Evolutionary conservation across 2,113 vertebrate genomes (phyloP), one percentile per base, ranked within the genome.

Genomic region (Clinocottus analis): DNA sequence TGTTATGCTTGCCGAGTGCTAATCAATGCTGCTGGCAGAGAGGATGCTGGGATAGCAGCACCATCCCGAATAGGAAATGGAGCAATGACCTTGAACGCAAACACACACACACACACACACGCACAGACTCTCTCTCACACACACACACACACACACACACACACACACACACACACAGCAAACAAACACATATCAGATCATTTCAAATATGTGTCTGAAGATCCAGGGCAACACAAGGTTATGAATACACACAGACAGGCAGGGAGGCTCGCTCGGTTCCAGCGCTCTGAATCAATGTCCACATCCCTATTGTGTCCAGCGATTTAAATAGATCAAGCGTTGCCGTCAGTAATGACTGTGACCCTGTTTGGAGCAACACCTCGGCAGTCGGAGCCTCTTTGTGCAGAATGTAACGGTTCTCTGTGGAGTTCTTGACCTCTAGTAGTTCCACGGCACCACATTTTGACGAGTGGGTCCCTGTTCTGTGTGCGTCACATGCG

Each of bases 11-110:
- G 80, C 79, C 35, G 89, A 90, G 89, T 91, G 68, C 87, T 93
- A 93, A 93, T 93, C 91, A 92, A 92, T 93, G 91, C 86, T 85
- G 74, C 89, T 88, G 89, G 92, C 90, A 90, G 85, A 90, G 82
- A 88, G 92, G 86, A 89, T 92, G 89, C 87, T 87, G 77, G 88
- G 85, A 93, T 83, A 88, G 86, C 66, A 75, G 83, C 90, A 80
- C 71, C 74, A 89, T 86, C 84, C 82, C 72, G 59, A 89, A 91
- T 85, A 85, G 84, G 89, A 92, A 91, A 90, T 90, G 69, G 86
- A 91, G 80, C 29, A 6, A 19, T 90, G 92, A 93, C 92, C 92
- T 93, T 92, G 92, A 90, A 79, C 75, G 83, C 60, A 81, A 88
- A 62, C 66, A 56, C 7, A 37, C 35, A 37, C 35, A 37, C 7